Evolutionary conservation across 2,113 vertebrate species (phyloP).

Genomic region (Elaphurus davidianus): DNA sequence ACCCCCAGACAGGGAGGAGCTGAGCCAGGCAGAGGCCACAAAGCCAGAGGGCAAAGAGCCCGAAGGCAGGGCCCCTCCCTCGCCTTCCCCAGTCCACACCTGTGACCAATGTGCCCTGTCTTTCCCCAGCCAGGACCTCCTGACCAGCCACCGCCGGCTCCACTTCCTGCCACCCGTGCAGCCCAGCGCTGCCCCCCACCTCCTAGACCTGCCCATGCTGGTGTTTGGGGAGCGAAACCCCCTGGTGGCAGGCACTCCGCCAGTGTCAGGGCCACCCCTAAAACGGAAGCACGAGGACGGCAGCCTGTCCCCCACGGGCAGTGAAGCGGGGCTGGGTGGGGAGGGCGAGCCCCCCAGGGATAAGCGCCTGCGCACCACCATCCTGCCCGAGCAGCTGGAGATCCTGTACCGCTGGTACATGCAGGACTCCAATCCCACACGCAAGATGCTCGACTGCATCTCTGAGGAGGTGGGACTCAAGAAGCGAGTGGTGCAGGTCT

Average conservation of each 20-base stretch:
- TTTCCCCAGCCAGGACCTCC: constrained; percentile 70
- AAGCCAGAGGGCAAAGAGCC: constrained; percentile 47
- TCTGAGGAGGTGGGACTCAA: constrained; percentile 93
- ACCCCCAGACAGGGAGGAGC: constrained; percentile 41
- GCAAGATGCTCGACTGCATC: constrained; percentile 93
- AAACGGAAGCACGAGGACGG: constrained; percentile 80
- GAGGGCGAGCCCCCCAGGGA: constrained; percentile 78
- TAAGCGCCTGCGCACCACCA: constrained; percentile 90
- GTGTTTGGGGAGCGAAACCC: constrained; percentile 69
- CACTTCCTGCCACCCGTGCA: constrained; percentile 61
- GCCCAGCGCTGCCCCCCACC: constrained; percentile 5
- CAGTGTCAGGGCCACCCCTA: constrained; percentile 50
- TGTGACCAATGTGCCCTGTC: constrained; percentile 70
- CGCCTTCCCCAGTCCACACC: not conserved
- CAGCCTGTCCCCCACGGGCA: constrained; percentile 76
- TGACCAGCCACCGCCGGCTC: constrained; percentile 46
- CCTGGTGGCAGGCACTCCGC: not conserved
- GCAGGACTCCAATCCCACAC: constrained; percentile 92
- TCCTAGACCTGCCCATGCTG: constrained; percentile 66
- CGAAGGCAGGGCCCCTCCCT: constrained; percentile 22
- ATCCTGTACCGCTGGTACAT: constrained; percentile 93
- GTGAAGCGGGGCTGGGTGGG: constrained; percentile 64
- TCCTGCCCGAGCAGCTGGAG: constrained; percentile 93
- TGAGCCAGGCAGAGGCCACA: not conserved
- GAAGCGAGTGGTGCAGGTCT: constrained; percentile 95